These are phyloP conservation scores for Chymomyza procnemis DNA, from an alignment of 2,888 invertebrate genomes.

Conservation along the genomic window DNA sequence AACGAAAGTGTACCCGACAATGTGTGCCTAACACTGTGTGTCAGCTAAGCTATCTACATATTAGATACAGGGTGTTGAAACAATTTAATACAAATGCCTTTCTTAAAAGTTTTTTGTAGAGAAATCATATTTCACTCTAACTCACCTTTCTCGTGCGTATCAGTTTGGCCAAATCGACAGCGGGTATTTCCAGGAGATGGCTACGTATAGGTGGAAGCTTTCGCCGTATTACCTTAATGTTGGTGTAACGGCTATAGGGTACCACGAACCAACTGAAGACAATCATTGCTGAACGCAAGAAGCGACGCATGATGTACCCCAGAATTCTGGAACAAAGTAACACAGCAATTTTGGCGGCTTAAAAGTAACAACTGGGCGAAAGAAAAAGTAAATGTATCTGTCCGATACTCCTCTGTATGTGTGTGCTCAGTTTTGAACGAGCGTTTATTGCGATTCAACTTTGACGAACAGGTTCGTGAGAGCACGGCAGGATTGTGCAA, in stretches of 20 bases:
- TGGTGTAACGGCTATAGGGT: slow-evolving; percentile 79
- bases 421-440: neutral
- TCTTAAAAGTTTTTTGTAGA: no score
- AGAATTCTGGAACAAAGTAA: slow-evolving; percentile 80
- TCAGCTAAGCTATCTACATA: no score
- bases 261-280: slow-evolving; percentile 81
- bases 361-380: slow-evolving; percentile 46
- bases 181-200: slow-evolving; percentile 84
- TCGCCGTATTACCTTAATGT: slow-evolving; percentile 81
- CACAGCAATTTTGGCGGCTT: slow-evolving; percentile 78
- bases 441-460: neutral
- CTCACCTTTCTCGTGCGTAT: slow-evolving; percentile 86
- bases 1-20: neutral
- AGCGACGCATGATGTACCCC: slow-evolving; percentile 82
- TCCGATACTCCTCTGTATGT: neutral
- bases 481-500: slow-evolving; percentile 68
- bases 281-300: slow-evolving; percentile 82
- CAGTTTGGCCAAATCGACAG: slow-evolving; percentile 84
- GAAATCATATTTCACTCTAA: neutral
- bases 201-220: slow-evolving; percentile 84
- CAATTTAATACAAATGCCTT: no score
- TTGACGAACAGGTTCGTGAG: slow-evolving; percentile 57
- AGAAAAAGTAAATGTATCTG: slow-evolving; percentile 22
- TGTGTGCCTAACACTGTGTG: neutral
- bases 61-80: no score